Evolutionary conservation across 2,888 invertebrate species (phyloP), one percentile per base, ranked within the genome.

Genomic region (Agonopterix heracliana): DNA sequence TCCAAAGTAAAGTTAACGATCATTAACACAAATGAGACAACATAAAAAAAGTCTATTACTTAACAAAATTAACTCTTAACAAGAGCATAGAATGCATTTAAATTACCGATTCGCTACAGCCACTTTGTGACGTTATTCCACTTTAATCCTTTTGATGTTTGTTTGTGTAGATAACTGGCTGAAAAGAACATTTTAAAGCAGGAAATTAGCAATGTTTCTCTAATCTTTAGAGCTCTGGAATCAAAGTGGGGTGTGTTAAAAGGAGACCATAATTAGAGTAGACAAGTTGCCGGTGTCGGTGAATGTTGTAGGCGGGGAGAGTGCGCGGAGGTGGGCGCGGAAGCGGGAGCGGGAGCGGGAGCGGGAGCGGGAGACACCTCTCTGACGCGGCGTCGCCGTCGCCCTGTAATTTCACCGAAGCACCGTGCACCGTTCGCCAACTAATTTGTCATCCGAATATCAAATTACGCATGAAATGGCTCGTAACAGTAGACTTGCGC

Each of bases 361-460:
- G 43, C 51, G 52, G 26, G 49, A 44, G 51, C 45, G 49, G 51
- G 46, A 46, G 48, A 44, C 26, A 26, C 26, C 34, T 49, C 55
- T 55, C 56, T 52, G 55, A 52, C 55, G 48, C 47, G 41, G 59
- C 57, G 61, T 26, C 26, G 7, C 26, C 26, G 26, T 26, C 69
- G 68, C 81, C 75, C 83, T 84, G 81, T 86, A 86, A 87, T 87
- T 87, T 82, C 66, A 71, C 65, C 63, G 64, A 59, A 41, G 38
- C 38, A 13, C 41, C 13, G 68, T 64, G 68, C 68, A 70, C 68
- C 76, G 77, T 69, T 70, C 71, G 72, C 70, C 69, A 76, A 81
- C 83, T 83, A 86, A 87, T 87, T 87, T 86, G 85, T 86, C 86
- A 87, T 79, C 75, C 75, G 79, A 81, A 85, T 86, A 87, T 87